Conservation (phyloP, 2,113 vertebrate genomes). For the Lophius piscatorius region DNA sequence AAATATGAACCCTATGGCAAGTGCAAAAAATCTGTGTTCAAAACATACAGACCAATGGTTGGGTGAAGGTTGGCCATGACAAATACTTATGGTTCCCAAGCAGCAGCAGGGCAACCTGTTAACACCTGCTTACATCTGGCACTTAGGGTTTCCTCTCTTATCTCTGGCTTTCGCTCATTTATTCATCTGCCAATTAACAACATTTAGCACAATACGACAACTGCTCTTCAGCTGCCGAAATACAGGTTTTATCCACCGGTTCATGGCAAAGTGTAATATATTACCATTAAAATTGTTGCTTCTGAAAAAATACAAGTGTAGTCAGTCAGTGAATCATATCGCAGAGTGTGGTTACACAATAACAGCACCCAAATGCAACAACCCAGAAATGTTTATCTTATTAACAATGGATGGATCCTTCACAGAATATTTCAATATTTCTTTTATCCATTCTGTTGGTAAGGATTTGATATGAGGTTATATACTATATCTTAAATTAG, state of each 20-base stretch:
- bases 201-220: slow-evolving; percentile 39
- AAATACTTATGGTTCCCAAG: slow-evolving; percentile 68
- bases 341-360: too few relatives aligned
- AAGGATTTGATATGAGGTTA: too few relatives aligned
- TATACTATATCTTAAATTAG: too few relatives aligned
- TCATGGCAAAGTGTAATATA: too few relatives aligned
- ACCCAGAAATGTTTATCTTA: too few relatives aligned
- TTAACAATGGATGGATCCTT: too few relatives aligned
- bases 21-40: slow-evolving; percentile 59
- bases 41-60: slow-evolving; percentile 41
- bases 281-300: too few relatives aligned
- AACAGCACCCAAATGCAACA: too few relatives aligned
- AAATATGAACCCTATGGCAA: slow-evolving; percentile 71
- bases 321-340: too few relatives aligned
- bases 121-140: slow-evolving; percentile 64
- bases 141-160: slow-evolving; percentile 14
- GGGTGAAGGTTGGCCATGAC: slow-evolving; percentile 55
- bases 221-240: slow-evolving; percentile 24
- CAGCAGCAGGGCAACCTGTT: slow-evolving; percentile 66
- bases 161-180: slow-evolving; percentile 39
- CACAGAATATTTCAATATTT: too few relatives aligned
- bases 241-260: slow-evolving; percentile 17
- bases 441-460: too few relatives aligned
- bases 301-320: too few relatives aligned
- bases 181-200: slow-evolving; percentile 43